These are phyloP conservation scores for Calyptommatus sinebrachiatus DNA, from an alignment of 2,113 vertebrate genomes.

Conservation along the genomic window DNA sequence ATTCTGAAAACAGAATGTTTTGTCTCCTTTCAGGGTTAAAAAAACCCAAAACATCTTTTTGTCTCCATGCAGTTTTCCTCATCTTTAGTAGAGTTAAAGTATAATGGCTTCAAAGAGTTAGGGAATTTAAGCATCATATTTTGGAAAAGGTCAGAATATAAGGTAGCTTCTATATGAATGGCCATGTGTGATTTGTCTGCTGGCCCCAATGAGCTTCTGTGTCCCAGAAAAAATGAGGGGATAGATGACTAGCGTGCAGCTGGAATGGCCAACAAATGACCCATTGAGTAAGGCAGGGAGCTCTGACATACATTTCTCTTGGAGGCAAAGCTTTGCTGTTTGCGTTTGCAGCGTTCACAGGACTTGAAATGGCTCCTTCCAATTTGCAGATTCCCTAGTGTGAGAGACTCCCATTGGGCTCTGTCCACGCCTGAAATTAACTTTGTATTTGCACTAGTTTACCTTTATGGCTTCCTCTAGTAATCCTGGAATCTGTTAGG, in stretches of 20 bases:
- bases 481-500: neutral
- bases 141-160: neutral
- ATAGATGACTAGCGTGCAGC: slow-evolving; percentile 21
- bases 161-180: slow-evolving; percentile 1
- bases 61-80: too few species aligned
- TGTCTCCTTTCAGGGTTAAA: neutral
- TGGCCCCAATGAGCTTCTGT: neutral
- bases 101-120: neutral
- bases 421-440: neutral
- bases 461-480: neutral
- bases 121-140: slow-evolving; percentile 1
- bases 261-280: slow-evolving; percentile 21
- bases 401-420: neutral
- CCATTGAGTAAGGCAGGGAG: neutral
- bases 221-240: slow-evolving; percentile 3
- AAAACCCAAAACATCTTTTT: too few species aligned
- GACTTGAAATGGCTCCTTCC: neutral
- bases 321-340: neutral
- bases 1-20: neutral
- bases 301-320: neutral
- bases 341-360: neutral
- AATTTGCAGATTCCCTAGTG: neutral
- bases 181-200: slow-evolving; percentile 1
- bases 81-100: neutral
- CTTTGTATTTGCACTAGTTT: too few species aligned